These are phyloP conservation scores for Antechinus stuartii DNA, from an alignment of 2,113 vertebrate genomes.

Conservation along the genomic window DNA sequence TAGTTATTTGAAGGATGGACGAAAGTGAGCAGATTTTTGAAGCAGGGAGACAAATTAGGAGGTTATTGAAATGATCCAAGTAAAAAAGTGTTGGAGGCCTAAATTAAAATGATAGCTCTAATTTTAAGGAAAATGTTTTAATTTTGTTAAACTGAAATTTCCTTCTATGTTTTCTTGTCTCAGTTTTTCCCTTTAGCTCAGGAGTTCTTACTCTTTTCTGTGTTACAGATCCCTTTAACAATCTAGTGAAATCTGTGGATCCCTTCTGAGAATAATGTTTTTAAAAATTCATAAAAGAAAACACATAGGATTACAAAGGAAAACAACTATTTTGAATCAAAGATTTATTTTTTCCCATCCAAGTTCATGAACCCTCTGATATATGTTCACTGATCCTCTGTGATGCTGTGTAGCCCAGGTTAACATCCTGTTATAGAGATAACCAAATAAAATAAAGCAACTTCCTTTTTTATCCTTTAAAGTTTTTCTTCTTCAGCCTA, in stretches of 20 bases:
- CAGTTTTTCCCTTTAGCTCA: not conserved
- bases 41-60: not conserved
- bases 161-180: not conserved
- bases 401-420: not conserved
- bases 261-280: not conserved
- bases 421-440: not conserved
- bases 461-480: not conserved
- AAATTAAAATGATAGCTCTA: not conserved
- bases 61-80: not conserved
- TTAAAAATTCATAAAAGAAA: not conserved
- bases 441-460: not conserved
- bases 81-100: not conserved
- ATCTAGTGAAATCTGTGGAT: not conserved
- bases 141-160: not conserved
- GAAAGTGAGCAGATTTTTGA: not conserved
- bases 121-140: not conserved
- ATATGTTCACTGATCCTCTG: not conserved
- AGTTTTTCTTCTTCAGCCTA: not conserved
- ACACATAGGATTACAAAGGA: not conserved
- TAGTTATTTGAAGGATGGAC: not conserved
- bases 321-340: not conserved
- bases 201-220: not conserved
- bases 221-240: not conserved
- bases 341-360: not conserved
- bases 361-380: not conserved